These are phyloP conservation scores for Tapirus indicus DNA, from an alignment of 2,797 vertebrate genomes.

Conservation along the genomic window DNA sequence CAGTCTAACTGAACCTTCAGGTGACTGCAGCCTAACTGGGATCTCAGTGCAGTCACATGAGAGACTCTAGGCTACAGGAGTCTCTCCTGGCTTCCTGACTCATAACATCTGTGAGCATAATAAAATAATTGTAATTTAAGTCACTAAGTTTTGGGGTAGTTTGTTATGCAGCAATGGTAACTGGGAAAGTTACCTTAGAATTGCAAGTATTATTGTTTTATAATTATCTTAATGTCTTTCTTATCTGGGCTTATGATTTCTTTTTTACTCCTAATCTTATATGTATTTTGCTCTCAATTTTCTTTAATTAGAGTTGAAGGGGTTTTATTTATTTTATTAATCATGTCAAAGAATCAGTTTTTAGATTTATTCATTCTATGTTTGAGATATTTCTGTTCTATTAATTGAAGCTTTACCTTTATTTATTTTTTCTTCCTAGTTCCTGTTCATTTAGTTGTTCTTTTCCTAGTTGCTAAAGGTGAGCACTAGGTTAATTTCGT, in stretches of 20 bases:
- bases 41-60: background rate
- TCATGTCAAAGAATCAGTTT: conserved; percentile 28
- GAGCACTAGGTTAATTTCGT: conserved; percentile 35
- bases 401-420: conserved; percentile 21
- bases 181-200: background rate
- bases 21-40: background rate
- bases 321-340: background rate
- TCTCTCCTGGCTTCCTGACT: background rate
- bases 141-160: background rate
- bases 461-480: conserved; percentile 13
- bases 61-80: background rate
- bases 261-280: background rate
- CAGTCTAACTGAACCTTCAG: background rate
- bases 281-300: conserved; percentile 6
- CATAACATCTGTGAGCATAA: background rate
- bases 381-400: conserved; percentile 36
- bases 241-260: background rate
- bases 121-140: conserved; percentile 24
- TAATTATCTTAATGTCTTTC: background rate
- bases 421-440: conserved; percentile 27
- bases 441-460: background rate
- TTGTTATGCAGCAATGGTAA: background rate
- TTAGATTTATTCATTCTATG: conserved; percentile 55
- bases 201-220: background rate
- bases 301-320: background rate